These are phyloP conservation scores for Anagrus nilaparvatae DNA, from an alignment of 1,140 invertebrate species.

Conservation along the genomic window DNA sequence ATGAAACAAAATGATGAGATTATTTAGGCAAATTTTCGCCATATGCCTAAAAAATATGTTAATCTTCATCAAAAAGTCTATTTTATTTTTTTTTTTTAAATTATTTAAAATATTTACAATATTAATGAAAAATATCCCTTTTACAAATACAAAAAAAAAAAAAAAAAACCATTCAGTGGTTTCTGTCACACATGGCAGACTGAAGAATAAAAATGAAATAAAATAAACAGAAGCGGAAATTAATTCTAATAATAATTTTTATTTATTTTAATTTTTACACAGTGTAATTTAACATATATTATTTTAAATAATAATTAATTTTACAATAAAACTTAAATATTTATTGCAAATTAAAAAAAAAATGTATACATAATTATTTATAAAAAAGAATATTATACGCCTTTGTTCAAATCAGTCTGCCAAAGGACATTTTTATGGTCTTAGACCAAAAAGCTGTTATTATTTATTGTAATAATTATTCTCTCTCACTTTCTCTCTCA, in stretches of 20 bases:
- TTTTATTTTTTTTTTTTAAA: too few relatives aligned
- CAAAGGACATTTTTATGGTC: constrained; percentile 26
- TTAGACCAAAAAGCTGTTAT: constrained; percentile 27
- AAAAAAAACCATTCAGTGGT: constrained; percentile 20
- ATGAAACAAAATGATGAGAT: too few relatives aligned
- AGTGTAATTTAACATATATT: too few relatives aligned
- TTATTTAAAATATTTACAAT: constrained; percentile 42
- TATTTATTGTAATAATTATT: not conserved
- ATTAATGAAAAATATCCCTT: constrained; percentile 43
- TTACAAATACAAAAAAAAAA: too few relatives aligned
- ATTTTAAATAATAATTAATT: too few relatives aligned
- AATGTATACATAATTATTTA: not conserved
- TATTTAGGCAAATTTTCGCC: too few relatives aligned
- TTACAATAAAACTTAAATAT: too few relatives aligned
- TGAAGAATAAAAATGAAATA: constrained; percentile 22
- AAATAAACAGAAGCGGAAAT: too few relatives aligned
- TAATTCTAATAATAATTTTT: too few relatives aligned
- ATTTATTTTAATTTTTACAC: too few relatives aligned
- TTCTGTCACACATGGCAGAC: constrained; percentile 25
- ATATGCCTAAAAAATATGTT: too few relatives aligned
- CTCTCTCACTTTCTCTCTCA: not conserved
- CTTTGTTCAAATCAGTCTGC: constrained; percentile 30
- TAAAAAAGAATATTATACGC: constrained; percentile 17
- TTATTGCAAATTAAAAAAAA: not conserved
- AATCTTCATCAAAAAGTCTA: too few relatives aligned